Evolutionary conservation across 2,888 invertebrate genomes (phyloP), one percentile per base, ranked within the genome.

Genomic region (Ganaspis brasiliensis): DNA sequence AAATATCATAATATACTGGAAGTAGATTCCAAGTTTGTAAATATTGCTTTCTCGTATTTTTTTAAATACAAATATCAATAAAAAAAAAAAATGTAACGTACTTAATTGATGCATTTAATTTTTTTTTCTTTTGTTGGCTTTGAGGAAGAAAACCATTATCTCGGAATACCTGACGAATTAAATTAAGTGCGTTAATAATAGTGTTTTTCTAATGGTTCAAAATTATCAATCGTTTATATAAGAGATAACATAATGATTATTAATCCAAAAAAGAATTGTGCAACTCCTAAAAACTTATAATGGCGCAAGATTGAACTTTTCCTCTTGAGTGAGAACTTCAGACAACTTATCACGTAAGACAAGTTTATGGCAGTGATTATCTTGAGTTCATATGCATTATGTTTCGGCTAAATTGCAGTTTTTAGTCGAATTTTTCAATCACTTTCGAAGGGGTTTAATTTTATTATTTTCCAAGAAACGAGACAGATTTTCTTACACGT

Each of bases 321-420:
- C 40, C 40, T 35, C 19, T 37, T 40, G 12, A 61, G 61, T 31
- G 19, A 16, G 35, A 35, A 61, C 19, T 37, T 37, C 35, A 14
- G 35, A 35, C 35, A 31, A 63, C 14, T 19, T 40, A 21, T 40
- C 37, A 40, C 21, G 63, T 63, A 63, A 63, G 14, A 40, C 19
- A 40, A 63, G 63, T 21, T 63, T 40, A 40, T 40, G 63, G 21
- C 37, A 21, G 24, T 63, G 21, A 40, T 63, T 63, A 63, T 19
- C 14, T 63, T 63, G 14, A 12, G 21, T 14, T 63, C 24, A 21
- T 40, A 21, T 40, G 40, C 19, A 63, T 14, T 37, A 14, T 63
- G 0, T 19, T 61, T 16, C 10, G 35, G 37, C 3, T 40, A 0
- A 19, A 63, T 37, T 63, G 21, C 61, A 63, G 61, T 35, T 63